Evolutionary conservation across 2,113 vertebrate species (phyloP).

Genomic region (Tenebrosternarchus preto): DNA sequence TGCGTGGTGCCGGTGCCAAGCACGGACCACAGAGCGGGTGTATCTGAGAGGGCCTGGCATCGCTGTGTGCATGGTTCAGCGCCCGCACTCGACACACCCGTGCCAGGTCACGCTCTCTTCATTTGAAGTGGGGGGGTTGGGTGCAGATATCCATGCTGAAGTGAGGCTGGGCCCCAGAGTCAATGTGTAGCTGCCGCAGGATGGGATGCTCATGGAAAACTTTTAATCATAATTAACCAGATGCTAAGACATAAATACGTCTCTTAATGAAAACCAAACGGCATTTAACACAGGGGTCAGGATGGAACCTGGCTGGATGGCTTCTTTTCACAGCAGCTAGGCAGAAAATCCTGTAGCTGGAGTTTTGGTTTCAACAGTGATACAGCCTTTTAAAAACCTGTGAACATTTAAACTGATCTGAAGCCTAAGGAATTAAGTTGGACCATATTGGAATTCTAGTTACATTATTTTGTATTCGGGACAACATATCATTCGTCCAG

Average conservation of each 20-base stretch:
- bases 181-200: conserved; percentile 33
- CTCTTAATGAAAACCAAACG: conserved; percentile 35
- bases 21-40: conserved; percentile 34
- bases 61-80: conserved; percentile 40
- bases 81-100: conserved; percentile 27
- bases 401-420: conserved; percentile 1
- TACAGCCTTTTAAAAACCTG: neutral
- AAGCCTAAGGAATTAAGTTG: neutral
- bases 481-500: neutral
- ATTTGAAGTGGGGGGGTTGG: conserved; percentile 29
- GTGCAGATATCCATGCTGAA: neutral
- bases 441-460: too few relatives aligned
- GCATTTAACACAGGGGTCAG: neutral
- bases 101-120: conserved; percentile 40
- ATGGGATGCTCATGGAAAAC: conserved; percentile 37
- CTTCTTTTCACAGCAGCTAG: neutral
- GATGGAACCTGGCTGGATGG: neutral
- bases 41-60: conserved; percentile 33
- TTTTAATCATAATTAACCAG: conserved; percentile 51
- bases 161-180: conserved; percentile 10
- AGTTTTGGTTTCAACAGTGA: too few relatives aligned
- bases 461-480: neutral
- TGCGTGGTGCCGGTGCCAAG: conserved; percentile 42
- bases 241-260: conserved; percentile 36
- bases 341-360: neutral